phyloP scores from a whole-genome alignment of 2,888 invertebrate genomes.

The Xestia rhomboidea region DNA sequence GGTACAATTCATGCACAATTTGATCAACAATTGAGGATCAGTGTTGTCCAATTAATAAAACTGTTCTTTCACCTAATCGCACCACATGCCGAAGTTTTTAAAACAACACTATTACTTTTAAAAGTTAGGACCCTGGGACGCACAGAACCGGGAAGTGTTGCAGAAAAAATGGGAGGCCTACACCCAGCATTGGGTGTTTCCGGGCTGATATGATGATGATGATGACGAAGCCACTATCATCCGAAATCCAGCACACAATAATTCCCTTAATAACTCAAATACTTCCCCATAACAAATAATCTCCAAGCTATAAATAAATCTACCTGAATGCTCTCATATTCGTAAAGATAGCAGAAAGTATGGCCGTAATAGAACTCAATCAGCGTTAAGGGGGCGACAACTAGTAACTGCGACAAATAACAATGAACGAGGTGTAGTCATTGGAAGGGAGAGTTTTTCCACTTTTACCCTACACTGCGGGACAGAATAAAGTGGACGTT shows the following conservation, averaged over 20 bases:
- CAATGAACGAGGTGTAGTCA: constrained; percentile 49
- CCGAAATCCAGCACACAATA: neutral
- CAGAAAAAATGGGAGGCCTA: too few species aligned
- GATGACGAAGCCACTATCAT: too few species aligned
- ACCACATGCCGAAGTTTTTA: neutral
- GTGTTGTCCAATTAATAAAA: neutral
- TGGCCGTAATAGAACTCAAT: constrained; percentile 49
- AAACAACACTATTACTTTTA: neutral
- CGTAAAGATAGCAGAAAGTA: constrained; percentile 35
- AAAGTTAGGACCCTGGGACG: too few species aligned
- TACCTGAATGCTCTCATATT: constrained; percentile 47
- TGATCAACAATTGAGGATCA: neutral
- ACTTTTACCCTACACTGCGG: constrained; percentile 41
- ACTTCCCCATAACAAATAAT: neutral
- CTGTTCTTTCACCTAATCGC: too few species aligned
- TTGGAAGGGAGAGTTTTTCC: constrained; percentile 59
- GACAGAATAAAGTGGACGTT: constrained; percentile 9
- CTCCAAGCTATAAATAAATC: constrained; percentile 40
- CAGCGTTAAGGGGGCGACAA: constrained; percentile 48
- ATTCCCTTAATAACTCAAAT: neutral
- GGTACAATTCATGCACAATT: neutral
- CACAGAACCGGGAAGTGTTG: too few species aligned
- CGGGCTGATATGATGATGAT: too few species aligned
- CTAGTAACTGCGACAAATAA: constrained; percentile 59
- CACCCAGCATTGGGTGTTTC: too few species aligned